Conservation (phyloP, 2,113 vertebrate genomes). For the Oenanthe melanoleuca region DNA sequence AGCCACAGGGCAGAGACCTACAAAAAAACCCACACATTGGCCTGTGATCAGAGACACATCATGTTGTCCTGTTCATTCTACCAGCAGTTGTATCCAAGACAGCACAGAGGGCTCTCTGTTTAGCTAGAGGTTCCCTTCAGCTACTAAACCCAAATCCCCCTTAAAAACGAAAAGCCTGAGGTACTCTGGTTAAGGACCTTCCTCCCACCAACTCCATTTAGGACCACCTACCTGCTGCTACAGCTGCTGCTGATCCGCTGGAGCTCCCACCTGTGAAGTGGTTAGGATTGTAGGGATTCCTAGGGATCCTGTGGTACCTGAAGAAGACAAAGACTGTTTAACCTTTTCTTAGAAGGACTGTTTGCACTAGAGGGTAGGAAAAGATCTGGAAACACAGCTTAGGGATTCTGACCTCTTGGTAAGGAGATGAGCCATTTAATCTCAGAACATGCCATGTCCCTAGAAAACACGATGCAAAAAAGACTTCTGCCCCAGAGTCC, state of each 20-base stretch:
- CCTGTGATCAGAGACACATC: not conserved
- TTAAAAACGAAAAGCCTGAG: not conserved
- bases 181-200: not conserved
- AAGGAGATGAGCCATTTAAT: not conserved
- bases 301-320: conserved; percentile 65
- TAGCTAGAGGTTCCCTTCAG: not conserved
- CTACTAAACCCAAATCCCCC: not conserved
- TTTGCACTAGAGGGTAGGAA: not conserved
- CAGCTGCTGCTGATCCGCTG: conserved; percentile 69
- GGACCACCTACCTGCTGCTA: conserved; percentile 66
- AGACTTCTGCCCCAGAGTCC: not conserved
- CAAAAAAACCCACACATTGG: not conserved
- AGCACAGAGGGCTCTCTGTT: not conserved
- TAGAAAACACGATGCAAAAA: not conserved
- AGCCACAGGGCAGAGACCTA: conserved; percentile 71
- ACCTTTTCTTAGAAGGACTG: not conserved
- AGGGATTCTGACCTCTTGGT: not conserved
- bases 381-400: not conserved
- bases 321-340: not conserved
- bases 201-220: not conserved
- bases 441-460: not conserved
- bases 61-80: not conserved
- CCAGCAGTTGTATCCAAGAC: not conserved
- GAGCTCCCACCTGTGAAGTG: conserved; percentile 74
- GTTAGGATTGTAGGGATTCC: conserved; percentile 69